Evolutionary conservation across 2,113 vertebrate genomes (phyloP), one percentile per base, ranked within the genome.

Genomic region (Nettapus auritus): DNA sequence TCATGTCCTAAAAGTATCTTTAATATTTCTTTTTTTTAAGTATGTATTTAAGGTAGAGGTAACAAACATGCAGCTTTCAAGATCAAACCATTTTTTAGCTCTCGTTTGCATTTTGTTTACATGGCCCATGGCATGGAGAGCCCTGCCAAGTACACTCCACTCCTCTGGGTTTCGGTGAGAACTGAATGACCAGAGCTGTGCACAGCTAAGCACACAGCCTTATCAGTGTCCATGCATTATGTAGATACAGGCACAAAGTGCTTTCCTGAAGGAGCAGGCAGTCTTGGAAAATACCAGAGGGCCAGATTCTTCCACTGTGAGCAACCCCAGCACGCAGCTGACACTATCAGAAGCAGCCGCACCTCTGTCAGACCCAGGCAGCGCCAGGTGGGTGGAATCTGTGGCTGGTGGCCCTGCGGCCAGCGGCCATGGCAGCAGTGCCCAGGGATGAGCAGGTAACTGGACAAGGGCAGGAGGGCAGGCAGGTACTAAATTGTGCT

Each of bases 201-300:
- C 38, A 1, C 29, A 42, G 36, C n/a, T 36, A 10, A 9, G 44
- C 18, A 13, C 40, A 2, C 5, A 2, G 21, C 0, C 0, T 15
- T 38, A 14, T 14, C 31, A 0, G n/a, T 13, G 15, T 28, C 20
- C 9, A 0, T 15, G 62, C 36, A 46, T 4, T 0, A 13, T 12
- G 4, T 5, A 63, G 13, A 7, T 31, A 70, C 13, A 23, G 73
- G 33, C 63, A 33, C 66, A 56, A 62, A 57, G 69, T 11, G 8
- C 53, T 50, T 57, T 13, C 44, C 42, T 14, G 40, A 62, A 80
- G 36, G 36, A 60, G 31, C 13, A 4, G 6, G 6, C 36, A 9
- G n/a, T n/a, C n/a, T 79, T 48, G 44, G 34, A 60, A 66, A 55
- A 52, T 21, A 56, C 14, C 69, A 53, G 34, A 34, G 18, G 40